Conservation (phyloP, 2,113 vertebrate genomes). For the Xenotilapia caudafasciata region DNA sequence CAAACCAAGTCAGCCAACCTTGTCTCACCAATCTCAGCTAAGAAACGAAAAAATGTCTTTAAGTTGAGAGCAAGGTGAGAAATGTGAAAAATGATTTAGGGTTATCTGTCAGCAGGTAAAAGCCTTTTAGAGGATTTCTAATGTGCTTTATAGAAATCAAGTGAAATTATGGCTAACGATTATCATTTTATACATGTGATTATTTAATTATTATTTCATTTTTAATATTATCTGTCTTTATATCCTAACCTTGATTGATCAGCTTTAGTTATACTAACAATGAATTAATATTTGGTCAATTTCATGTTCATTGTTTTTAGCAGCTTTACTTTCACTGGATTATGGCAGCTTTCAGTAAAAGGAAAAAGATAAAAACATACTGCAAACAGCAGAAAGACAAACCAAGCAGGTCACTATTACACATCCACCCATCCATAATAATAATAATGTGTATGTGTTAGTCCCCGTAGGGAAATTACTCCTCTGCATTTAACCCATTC, state of each 20-base stretch:
- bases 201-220: neutral
- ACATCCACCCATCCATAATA: neutral
- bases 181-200: neutral
- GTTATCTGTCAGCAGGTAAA: neutral
- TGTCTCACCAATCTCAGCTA: neutral
- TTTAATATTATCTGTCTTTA: neutral
- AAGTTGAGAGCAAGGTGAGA: neutral
- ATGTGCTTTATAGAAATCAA: neutral
- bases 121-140: neutral
- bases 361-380: neutral
- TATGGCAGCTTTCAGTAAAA: neutral
- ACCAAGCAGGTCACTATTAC: neutral
- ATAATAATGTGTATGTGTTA: too few species aligned
- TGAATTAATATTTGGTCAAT: neutral
- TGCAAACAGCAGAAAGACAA: neutral
- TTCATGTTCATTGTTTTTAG: neutral
- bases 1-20: conserved; percentile 3
- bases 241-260: neutral
- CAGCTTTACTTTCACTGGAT: neutral
- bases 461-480: too few species aligned
- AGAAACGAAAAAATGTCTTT: neutral
- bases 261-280: neutral
- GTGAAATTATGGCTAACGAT: neutral
- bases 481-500: too few species aligned
- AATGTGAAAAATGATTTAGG: neutral